Conservation (phyloP, 2,888 invertebrate species). For the Macropis europaea region DNA sequence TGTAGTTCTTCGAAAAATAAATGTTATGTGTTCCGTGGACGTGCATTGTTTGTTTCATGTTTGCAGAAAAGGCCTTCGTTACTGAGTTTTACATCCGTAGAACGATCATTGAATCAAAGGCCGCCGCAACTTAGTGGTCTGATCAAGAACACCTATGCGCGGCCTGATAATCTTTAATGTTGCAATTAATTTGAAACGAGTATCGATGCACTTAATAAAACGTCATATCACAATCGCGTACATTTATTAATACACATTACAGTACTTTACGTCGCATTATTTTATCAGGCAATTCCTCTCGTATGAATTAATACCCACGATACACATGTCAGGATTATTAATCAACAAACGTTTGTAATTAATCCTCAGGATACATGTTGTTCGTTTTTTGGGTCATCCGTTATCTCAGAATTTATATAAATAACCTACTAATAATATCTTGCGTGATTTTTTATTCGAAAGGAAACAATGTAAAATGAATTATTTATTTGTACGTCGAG, state of each 20-base stretch:
- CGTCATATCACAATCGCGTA: conserved; percentile 5
- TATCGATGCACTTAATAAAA: conserved; percentile 26
- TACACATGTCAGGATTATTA: background rate
- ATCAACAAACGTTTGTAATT: background rate
- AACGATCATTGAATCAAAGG: conserved; percentile 1
- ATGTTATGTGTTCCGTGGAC: background rate
- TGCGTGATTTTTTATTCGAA: no score
- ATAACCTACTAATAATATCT: no score
- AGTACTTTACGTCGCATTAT: background rate
- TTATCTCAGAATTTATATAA: no score
- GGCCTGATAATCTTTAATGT: background rate
- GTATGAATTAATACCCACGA: background rate
- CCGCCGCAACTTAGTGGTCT: background rate
- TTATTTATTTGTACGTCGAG: no score
- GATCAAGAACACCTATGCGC: background rate
- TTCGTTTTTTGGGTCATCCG: background rate
- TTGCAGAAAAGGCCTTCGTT: conserved; percentile 1
- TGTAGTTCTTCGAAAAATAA: background rate
- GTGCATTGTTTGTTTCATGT: conserved; percentile 3
- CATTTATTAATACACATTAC: background rate
- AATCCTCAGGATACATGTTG: background rate
- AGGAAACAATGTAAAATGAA: no score
- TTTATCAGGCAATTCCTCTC: background rate
- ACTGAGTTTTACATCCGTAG: conserved; percentile 17
- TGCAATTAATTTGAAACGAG: conserved; percentile 2